Base-by-base conservation (phyloP, 2,113 vertebrate species). In the Saguinus imperator region DNA sequence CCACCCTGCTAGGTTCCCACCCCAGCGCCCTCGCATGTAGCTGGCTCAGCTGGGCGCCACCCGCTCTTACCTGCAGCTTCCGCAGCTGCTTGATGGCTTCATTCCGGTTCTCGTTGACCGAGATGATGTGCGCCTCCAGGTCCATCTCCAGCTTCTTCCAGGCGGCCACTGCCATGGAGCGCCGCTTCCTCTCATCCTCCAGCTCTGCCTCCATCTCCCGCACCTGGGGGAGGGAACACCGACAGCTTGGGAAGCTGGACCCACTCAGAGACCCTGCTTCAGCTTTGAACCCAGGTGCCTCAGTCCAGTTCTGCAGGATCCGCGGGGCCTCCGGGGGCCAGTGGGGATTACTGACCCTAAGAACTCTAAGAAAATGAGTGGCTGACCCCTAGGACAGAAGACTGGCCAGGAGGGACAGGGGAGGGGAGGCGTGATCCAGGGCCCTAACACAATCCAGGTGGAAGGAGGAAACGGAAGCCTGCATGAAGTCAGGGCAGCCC, bases 101-200 rank as follows among this genome's bases (percentile, higher is more conserved):
- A 0, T 99, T 99, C 0, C 99, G 99, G 95, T 98, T 99, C 98
- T 99, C 99, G 98, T 99, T 99, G 97, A 99, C 99, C 35, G 99
- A 98, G 97, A 99, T 99, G 18, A 99, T 99, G 76, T 99, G 99
- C 0, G 99, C 98, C 98, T 99, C 99, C 98, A 99, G 98, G 98
- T 99, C 99, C 99, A 99, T 98, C 98, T 99, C 99, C 37, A 99
- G 97, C 98, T 99, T 99, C 98, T 99, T 99, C 80, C 99, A 99
- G 1, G 99, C 98, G 0, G 99, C 99, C 95, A 99, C 98, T 0
- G 99, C 99, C 29, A 99, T 97, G 0, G 99, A 99, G 25, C 99
- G 99, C 97, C 99, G 99, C 91, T 99, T 99, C 85, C 98, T 98
- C 97, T 99, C 99, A 0, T 99, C 99, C 97, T 99, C 99, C 97